Evolutionary conservation across 1,140 invertebrate species (phyloP), one percentile per base, ranked within the genome.

Genomic region (Lasioglossum albipes): DNA sequence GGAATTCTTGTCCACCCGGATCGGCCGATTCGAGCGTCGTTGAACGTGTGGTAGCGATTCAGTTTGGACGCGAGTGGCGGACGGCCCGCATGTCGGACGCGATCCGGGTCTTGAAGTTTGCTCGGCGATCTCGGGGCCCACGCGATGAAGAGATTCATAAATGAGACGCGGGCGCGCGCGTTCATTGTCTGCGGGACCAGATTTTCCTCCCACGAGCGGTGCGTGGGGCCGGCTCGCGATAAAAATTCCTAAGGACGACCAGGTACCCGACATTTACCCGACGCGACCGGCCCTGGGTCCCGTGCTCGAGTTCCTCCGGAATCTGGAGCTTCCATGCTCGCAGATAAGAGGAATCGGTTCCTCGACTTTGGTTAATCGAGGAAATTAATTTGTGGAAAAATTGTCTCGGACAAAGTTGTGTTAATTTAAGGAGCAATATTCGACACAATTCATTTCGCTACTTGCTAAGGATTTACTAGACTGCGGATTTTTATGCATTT

Each of bases 71-170:
- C 45, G 45, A 49, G 2, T 12, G 45, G 45, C 13, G 45, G 45
- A 49, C 45, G 13, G 45, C 45, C 45, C 45, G 45, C 45, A 49
- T 49, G 2, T 12, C 13, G 45, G 45, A 13, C 9, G 10, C 45
- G 45, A 49, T 54, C 52, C 52, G 52, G 52, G 45, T 22, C 59
- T 41, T 59, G 20, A 12, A 20, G 52, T 6, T 54, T 13, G 52
- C 52, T 54, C 13, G 52, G 52, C 52, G 52, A 54, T 54, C 10
- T 22, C 27, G 7, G 62, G 54, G 69, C 82, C 81, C 84, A 83
- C 82, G 75, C 84, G 79, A 87, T 77, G 65, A 78, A 86, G 75
- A 86, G 80, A 86, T 86, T 86, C 85, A 85, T 86, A 86, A 86
- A 86, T 72, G 75, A 68, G 72, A 79, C 75, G 79, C 72, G 84